phyloP scores from a whole-genome alignment of 2,797 vertebrate genomes.

The Vireo griseus region DNA sequence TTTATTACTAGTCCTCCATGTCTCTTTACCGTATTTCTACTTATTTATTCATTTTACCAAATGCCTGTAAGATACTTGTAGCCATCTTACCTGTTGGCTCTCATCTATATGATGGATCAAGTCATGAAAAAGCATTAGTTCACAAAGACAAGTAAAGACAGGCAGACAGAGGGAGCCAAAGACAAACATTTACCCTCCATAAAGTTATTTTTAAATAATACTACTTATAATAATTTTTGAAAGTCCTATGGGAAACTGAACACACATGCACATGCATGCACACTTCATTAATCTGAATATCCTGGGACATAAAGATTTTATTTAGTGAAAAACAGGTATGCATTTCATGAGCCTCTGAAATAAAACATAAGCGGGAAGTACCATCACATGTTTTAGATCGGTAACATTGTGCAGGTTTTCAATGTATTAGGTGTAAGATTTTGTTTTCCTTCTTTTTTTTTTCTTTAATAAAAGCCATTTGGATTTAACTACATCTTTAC shows the following conservation, averaged over 20 bases:
- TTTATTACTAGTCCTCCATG: background rate
- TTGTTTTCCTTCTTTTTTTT: background rate
- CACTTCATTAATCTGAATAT: conserved; percentile 35
- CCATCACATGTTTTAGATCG: conserved; percentile 39
- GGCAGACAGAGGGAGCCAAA: conserved; percentile 68
- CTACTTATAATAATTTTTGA: background rate
- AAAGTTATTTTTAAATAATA: conserved; percentile 4
- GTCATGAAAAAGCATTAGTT: background rate
- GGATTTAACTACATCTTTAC: background rate
- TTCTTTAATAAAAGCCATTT: conserved; percentile 22
- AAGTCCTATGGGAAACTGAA: background rate
- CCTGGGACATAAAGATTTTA: background rate
- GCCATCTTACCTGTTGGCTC: background rate
- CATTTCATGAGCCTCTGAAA: conserved; percentile 28
- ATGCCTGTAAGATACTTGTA: background rate
- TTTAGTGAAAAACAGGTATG: conserved; percentile 47
- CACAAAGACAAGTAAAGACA: conserved; percentile 6
- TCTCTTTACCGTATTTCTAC: background rate
- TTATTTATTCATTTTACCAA: background rate
- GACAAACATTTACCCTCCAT: conserved; percentile 49
- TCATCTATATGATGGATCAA: background rate
- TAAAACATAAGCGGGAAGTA: conserved; percentile 13
- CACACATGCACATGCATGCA: background rate
- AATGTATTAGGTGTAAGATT: conserved; percentile 18
- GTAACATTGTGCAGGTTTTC: background rate